Evolutionary conservation across 2,797 vertebrate species (phyloP), one percentile per base, ranked within the genome.

Genomic region (Crocidura indochinensis): DNA sequence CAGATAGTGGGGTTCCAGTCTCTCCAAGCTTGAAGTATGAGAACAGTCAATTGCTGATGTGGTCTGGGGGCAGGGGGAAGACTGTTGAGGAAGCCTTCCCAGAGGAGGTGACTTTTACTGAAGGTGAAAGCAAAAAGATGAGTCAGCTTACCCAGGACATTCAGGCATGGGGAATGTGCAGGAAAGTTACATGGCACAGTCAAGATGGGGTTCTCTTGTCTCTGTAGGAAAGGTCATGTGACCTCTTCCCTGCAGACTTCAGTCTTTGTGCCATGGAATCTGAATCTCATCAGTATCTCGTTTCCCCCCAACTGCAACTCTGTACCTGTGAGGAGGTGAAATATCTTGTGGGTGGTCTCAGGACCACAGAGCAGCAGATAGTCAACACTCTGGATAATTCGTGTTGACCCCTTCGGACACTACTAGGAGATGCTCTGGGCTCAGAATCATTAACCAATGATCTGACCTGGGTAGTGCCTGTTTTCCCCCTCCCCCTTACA

Each of bases 361-460:
- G 38, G 38, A 38, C 38, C 38, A 38, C 38, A 38, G 38, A 38
- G 38, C 38, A 38, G 38, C 38, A 38, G 38, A 38, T 38, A 38
- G 38, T 5, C 38, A 38, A 38, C 38, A 38, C 38, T 38, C 49
- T 51, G 49, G 49, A 51, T 8, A 51, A 10, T 15, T 51, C 49
- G 8, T 3, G 12, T 62, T 44, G 31, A 62, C 62, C 68, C 69
- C 77, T 67, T 11, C 60, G 65, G 53, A 44, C 17, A 2, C 15
- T 38, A 65, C 15, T 15, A 5, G 51, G 64, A 27, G 38, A 0
- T 2, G n/a, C 10, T 5, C 0, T 2, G 27, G 4, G 6, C 68
- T 27, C 0, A 0, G 71, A 56, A 53, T 64, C 79, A 47, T 62
- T 15, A 65, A 60, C n/a, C 3, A 44, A 8, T 6, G 1, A 0